A percentile compares a stretch with the other conserved stretches of the same genome.
Evolutionary conservation across 2,113 vertebrate genomes (phyloP).

Genomic region (Aleadryas rufinucha): DNA sequence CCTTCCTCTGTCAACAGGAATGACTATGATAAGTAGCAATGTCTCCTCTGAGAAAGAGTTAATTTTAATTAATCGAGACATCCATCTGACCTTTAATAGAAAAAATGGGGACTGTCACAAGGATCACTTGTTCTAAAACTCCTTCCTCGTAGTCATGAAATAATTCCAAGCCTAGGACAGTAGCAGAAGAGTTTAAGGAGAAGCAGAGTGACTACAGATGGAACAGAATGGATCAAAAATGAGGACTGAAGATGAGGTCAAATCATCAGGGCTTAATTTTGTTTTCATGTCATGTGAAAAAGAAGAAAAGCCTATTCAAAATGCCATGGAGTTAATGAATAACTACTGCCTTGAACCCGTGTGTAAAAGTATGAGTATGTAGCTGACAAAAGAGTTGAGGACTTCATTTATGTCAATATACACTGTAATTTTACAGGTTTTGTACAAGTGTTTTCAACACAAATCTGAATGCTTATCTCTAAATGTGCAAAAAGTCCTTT

Average conservation of each 20-base stretch:
- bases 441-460: neutral
- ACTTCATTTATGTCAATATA: neutral
- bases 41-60: slow-evolving; percentile 27
- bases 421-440: neutral
- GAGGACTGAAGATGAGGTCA: neutral
- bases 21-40: neutral
- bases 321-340: neutral
- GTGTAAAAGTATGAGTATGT: neutral
- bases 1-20: neutral
- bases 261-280: neutral
- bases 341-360: neutral
- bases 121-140: neutral
- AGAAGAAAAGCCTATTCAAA: neutral
- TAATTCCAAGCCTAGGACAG: neutral
- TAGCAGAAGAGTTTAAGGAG: neutral
- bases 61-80: slow-evolving; percentile 33
- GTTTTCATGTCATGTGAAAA: neutral
- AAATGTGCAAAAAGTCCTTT: neutral
- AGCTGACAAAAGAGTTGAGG: neutral
- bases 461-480: neutral
- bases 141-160: neutral
- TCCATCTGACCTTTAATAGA: neutral
- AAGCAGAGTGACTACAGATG: neutral
- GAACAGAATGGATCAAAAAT: neutral
- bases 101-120: neutral